phyloP scores from a whole-genome alignment of 2,888 invertebrate genomes.

The Platypus cylindrus region DNA sequence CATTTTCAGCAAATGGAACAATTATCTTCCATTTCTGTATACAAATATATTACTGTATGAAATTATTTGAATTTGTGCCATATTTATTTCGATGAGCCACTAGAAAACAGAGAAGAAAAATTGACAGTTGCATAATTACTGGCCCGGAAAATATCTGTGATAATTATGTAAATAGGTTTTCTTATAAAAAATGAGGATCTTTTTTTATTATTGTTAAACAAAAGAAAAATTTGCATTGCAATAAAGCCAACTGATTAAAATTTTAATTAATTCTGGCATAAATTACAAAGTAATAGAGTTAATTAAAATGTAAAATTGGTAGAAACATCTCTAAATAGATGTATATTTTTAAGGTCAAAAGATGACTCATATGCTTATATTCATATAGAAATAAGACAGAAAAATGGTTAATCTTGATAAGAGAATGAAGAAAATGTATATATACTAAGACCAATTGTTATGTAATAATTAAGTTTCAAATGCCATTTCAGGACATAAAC shows the following conservation, averaged over 20 bases:
- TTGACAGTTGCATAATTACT: too few relatives aligned
- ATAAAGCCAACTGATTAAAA: not conserved
- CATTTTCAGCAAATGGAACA: conserved; percentile 15
- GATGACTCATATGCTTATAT: conserved; percentile 18
- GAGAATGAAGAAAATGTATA: too few relatives aligned
- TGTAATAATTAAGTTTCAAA: too few relatives aligned
- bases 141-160: too few relatives aligned
- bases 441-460: too few relatives aligned
- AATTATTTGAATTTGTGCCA: conserved; percentile 9
- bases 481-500: too few relatives aligned
- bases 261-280: too few relatives aligned
- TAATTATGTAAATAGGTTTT: too few relatives aligned
- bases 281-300: conserved; percentile 1
- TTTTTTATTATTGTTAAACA: not conserved
- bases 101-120: too few relatives aligned
- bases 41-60: conserved; percentile 3
- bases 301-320: conserved; percentile 3
- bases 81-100: too few relatives aligned
- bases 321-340: conserved; percentile 14
- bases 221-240: not conserved
- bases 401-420: too few relatives aligned
- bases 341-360: conserved; percentile 23
- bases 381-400: too few relatives aligned
- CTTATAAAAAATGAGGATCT: not conserved
- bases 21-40: conserved; percentile 11